Evolutionary conservation across 2,797 vertebrate species (phyloP), one percentile per base, ranked within the genome.

Genomic region (Liasis olivaceus): DNA sequence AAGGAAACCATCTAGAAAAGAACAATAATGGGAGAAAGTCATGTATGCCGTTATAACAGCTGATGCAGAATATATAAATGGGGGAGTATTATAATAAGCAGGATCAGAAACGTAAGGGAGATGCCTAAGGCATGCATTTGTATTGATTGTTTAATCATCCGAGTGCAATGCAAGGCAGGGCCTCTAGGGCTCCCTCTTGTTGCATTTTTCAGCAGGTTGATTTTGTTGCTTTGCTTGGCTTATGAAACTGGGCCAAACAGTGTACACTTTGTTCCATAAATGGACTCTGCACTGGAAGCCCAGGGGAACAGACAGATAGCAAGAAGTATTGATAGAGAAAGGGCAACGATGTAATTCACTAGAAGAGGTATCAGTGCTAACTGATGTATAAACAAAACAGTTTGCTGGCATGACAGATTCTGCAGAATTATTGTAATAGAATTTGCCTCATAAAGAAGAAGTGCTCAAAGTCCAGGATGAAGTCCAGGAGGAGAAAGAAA

Each of bases 181-280:
- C 96, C 96, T 96, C 72, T 91, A 95, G 96, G 88, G 93, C 15
- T 89, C 95, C 94, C 96, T 96, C 59, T 95, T 96, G 94, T 93
- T 96, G 58, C 93, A 92, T 96, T 95, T 95, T 97, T 96, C 84
- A 87, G 12, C 66, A 26, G 5, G 58, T 90, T 47, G 13, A 24
- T 47, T 85, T 92, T 77, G 51, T 86, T 66, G 60, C 94, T 95
- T 93, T 7, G 3, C 87, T 28, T 13, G 87, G 5, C 6, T 95
- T 93, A 26, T 9, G 56, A 90, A 91, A 47, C 36, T 92, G 58
- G 69, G 15, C 77, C 90, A 63, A 20, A 91, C 47, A 89, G 22
- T 47, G 9, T 85, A 91, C 0, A n/a, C 88, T 93, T 88, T 15
- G 89, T 93, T 15, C 87, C 54, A 51, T 14, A 56, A 87, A 87